Conservation (phyloP, 2,888 invertebrate species). For the Sesia bembeciformis region DNA sequence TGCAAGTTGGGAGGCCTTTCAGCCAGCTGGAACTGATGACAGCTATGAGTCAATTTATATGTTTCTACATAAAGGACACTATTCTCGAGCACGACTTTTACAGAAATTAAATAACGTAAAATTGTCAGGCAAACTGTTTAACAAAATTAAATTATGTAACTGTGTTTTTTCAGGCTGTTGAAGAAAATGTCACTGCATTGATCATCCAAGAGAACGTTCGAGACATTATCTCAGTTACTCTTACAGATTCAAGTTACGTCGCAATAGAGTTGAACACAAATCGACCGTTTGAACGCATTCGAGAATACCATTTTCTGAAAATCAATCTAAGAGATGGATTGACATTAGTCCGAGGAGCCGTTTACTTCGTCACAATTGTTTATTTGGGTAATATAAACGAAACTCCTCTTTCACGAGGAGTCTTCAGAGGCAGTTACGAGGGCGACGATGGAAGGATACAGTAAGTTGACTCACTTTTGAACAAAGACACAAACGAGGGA, state of each 20-base stretch:
- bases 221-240: conserved; percentile 25
- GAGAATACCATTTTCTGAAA: conserved; percentile 41
- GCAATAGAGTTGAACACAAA: conserved; percentile 19
- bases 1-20: no score
- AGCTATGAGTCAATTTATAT: no score
- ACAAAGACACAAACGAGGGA: neutral
- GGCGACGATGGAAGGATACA: conserved; percentile 32
- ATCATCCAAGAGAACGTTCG: conserved; percentile 55
- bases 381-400: conserved; percentile 63
- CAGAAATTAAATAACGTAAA: no score
- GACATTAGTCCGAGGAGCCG: conserved; percentile 24
- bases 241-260: conserved; percentile 18
- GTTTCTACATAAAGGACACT: no score
- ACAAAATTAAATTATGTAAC: neutral
- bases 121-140: neutral
- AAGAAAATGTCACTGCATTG: conserved; percentile 25
- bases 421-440: conserved; percentile 54
- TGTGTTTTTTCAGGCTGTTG: conserved; percentile 30
- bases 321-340: conserved; percentile 38
- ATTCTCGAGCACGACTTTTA: no score
- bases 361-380: conserved; percentile 30
- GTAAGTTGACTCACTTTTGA: conserved; percentile 25
- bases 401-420: conserved; percentile 55
- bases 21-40: no score
- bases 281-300: conserved; percentile 31